These are phyloP conservation scores for Naso thynnoides DNA, from an alignment of 2,797 vertebrate genomes.

Conservation along the genomic window DNA sequence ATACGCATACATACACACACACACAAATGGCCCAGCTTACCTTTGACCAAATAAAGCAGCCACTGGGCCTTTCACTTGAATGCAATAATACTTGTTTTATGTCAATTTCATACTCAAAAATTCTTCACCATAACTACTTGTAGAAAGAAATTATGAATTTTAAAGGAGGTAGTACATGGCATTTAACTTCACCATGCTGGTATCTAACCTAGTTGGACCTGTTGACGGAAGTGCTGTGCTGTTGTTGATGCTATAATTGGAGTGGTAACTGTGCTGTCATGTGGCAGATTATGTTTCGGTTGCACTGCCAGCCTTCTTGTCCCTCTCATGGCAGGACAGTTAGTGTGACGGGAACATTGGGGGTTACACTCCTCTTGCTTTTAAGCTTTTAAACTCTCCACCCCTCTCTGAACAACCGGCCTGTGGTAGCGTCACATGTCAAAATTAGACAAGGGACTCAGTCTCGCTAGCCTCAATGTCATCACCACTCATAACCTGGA, in stretches of 20 bases:
- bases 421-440: conserved; percentile 66
- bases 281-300: conserved; percentile 73
- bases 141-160: conserved; percentile 5
- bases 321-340: conserved; percentile 66
- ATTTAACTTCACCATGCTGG: conserved; percentile 27
- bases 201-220: conserved; percentile 54
- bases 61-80: background rate
- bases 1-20: background rate
- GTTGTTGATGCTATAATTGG: conserved; percentile 70
- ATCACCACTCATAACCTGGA: conserved; percentile 47
- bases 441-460: conserved; percentile 70
- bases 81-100: background rate
- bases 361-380: conserved; percentile 43
- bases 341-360: conserved; percentile 55
- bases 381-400: conserved; percentile 68
- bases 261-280: conserved; percentile 77
- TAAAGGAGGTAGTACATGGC: conserved; percentile 14
- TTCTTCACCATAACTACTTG: conserved; percentile 1
- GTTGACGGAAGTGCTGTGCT: conserved; percentile 67
- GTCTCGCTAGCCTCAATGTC: conserved; percentile 53
- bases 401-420: conserved; percentile 49
- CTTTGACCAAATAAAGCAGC: conserved; percentile 32
- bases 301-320: conserved; percentile 65
- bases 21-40: conserved; percentile 21
- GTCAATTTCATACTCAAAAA: background rate